phyloP scores from a whole-genome alignment of 2,888 invertebrate genomes.

The Yponomeuta cagnagella region DNA sequence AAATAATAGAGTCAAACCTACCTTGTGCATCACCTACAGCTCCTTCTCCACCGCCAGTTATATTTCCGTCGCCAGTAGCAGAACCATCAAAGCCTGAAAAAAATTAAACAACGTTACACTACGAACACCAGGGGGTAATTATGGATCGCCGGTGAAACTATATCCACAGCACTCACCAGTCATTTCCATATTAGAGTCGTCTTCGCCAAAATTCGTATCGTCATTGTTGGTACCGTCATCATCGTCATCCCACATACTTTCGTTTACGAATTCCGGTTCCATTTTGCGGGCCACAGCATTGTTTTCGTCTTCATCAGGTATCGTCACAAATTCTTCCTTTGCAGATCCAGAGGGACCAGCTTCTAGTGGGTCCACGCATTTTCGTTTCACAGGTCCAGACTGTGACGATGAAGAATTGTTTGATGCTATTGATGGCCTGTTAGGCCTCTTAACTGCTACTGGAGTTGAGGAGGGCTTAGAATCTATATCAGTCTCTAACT shows the following conservation, averaged over 20 bases:
- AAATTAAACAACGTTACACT: neutral
- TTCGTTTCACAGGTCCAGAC: slow-evolving; percentile 73
- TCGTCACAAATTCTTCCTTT: slow-evolving; percentile 72
- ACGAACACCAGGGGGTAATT: neutral
- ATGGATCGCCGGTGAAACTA: neutral
- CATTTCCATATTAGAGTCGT: slow-evolving; percentile 80
- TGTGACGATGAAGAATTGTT: slow-evolving; percentile 76
- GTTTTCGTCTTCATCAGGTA: slow-evolving; percentile 71
- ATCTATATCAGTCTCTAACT: slow-evolving; percentile 78
- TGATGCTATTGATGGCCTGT: slow-evolving; percentile 78
- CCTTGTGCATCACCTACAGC: slow-evolving; percentile 76
- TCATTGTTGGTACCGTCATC: slow-evolving; percentile 79
- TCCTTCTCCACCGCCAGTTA: slow-evolving; percentile 68
- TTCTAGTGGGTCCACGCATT: slow-evolving; percentile 78
- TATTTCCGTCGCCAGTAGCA: slow-evolving; percentile 67
- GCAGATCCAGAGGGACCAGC: slow-evolving; percentile 75
- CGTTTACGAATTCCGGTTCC: slow-evolving; percentile 80
- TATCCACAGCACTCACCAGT: slow-evolving; percentile 45
- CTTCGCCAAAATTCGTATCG: slow-evolving; percentile 79
- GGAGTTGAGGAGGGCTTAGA: slow-evolving; percentile 78
- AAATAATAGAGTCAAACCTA: slow-evolving; percentile 48
- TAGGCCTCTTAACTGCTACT: slow-evolving; percentile 79
- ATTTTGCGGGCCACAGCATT: slow-evolving; percentile 79
- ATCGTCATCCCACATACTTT: slow-evolving; percentile 76
- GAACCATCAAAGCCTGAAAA: slow-evolving; percentile 67